Evolutionary conservation across 1,140 invertebrate genomes (phyloP).

Genomic region (Drusus annulatus): DNA sequence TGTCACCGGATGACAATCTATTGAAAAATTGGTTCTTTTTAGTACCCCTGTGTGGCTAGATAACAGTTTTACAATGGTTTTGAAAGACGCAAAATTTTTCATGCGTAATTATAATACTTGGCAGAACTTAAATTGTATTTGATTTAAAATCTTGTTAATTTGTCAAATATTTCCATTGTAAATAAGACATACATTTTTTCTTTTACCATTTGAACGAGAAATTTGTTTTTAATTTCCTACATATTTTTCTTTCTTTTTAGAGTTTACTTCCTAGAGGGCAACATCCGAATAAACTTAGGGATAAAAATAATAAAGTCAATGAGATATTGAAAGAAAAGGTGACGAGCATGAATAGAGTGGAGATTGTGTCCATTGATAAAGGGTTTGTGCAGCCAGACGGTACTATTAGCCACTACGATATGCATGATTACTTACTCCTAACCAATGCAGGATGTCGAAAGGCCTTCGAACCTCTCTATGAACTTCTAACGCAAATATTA

Average conservation of each 20-base stretch:
- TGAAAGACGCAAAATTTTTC: too few species aligned
- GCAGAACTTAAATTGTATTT: too few species aligned
- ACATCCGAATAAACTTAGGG: conserved; percentile 83
- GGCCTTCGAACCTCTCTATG: conserved; percentile 86
- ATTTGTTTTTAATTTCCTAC: too few species aligned
- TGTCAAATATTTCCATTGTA: too few species aligned
- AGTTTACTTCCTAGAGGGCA: conserved; percentile 88
- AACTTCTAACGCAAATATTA: conserved; percentile 82
- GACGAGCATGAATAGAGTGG: conserved; percentile 74
- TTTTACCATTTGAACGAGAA: too few species aligned
- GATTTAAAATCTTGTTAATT: too few species aligned
- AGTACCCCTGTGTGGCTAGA: too few species aligned
- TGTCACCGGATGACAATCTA: too few species aligned
- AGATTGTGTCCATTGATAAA: conserved; percentile 82
- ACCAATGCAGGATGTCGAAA: conserved; percentile 88
- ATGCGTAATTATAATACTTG: too few species aligned
- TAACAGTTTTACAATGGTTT: too few species aligned
- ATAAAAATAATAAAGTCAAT: conserved; percentile 84
- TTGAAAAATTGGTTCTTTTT: too few species aligned
- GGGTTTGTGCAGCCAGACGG: conserved; percentile 84
- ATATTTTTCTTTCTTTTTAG: conserved; percentile 70
- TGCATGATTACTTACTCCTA: conserved; percentile 91
- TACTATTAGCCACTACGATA: conserved; percentile 87
- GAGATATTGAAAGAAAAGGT: conserved; percentile 77
- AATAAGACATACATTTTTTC: too few species aligned